phyloP scores from a whole-genome alignment of 1,140 invertebrate genomes.

The Belonocnema kinseyi region DNA sequence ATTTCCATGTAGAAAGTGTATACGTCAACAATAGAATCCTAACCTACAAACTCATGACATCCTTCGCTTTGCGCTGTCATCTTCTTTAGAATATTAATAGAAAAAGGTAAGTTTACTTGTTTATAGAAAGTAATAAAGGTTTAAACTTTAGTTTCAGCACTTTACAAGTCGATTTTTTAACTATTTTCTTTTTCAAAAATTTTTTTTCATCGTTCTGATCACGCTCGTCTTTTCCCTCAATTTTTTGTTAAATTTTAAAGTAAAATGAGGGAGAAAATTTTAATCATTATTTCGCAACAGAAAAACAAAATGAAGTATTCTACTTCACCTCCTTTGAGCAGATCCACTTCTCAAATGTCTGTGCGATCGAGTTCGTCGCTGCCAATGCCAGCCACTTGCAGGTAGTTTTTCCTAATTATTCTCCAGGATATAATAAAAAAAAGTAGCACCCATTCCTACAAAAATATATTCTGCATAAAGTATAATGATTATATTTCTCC shows the following conservation, averaged over 20 bases:
- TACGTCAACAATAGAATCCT: conserved; percentile 12
- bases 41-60: background rate
- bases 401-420: conserved; percentile 47
- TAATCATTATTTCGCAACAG: background rate
- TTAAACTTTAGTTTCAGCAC: background rate
- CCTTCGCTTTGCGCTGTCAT: background rate
- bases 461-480: no score
- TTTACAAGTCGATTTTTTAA: background rate
- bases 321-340: conserved; percentile 77
- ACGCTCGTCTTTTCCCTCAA: background rate
- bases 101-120: background rate
- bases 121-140: background rate
- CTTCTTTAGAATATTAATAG: background rate
- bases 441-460: no score
- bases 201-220: background rate
- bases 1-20: background rate
- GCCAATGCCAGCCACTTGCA: conserved; percentile 74
- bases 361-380: conserved; percentile 66
- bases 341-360: conserved; percentile 70
- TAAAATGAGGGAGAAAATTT: background rate
- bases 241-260: background rate
- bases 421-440: no score
- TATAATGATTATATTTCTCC: no score
- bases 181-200: background rate
- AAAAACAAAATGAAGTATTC: conserved; percentile 80